Percentiles rank a stretch among this genome's conserved stretches.
phyloP scores from a whole-genome alignment of 2,888 invertebrate species.

The Chydorus sphaericus region DNA sequence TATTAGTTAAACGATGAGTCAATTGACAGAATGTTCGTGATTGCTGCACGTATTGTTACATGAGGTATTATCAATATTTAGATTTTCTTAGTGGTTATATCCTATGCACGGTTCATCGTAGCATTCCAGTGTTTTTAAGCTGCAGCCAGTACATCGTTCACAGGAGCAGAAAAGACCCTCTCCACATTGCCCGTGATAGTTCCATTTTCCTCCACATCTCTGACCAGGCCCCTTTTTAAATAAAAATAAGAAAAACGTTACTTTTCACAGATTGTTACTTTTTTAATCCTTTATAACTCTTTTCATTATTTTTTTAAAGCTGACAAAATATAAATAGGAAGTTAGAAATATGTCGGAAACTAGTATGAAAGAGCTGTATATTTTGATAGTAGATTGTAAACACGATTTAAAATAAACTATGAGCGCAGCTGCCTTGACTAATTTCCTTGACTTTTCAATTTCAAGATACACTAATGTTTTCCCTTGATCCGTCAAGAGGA shows the following conservation, averaged over 20 bases:
- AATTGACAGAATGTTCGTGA: too few species aligned
- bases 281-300: too few species aligned
- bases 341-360: background rate
- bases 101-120: conserved; percentile 21
- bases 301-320: too few species aligned
- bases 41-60: too few species aligned
- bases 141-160: conserved; percentile 32
- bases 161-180: conserved; percentile 30
- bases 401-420: too few species aligned
- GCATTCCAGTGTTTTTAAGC: conserved; percentile 24
- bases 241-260: background rate
- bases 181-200: conserved; percentile 29
- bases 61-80: too few species aligned
- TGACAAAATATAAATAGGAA: too few species aligned
- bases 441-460: too few species aligned
- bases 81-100: too few species aligned
- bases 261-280: background rate
- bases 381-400: background rate
- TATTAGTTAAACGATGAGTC: too few species aligned
- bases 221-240: conserved; percentile 31
- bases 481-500: background rate
- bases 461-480: background rate
- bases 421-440: too few species aligned
- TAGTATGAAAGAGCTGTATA: background rate
- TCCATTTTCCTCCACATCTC: conserved; percentile 29